Percentiles rank a stretch among this genome's conserved stretches.
phyloP scores from a whole-genome alignment of 2,888 invertebrate genomes.

The Athalia cordata region DNA sequence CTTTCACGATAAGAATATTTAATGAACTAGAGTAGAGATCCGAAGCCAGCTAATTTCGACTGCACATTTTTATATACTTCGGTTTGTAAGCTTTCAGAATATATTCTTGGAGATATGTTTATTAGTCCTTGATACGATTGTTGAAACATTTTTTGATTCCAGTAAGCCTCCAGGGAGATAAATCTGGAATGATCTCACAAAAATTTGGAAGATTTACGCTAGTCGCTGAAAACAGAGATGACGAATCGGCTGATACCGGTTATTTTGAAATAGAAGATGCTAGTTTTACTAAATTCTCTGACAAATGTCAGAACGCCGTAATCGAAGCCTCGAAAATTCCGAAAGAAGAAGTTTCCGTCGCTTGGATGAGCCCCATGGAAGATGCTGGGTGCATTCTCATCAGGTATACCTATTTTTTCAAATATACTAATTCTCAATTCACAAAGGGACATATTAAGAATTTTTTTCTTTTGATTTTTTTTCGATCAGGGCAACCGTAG shows the following conservation, averaged over 20 bases:
- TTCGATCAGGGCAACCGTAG: conserved; percentile 85
- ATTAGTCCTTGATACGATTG: not conserved
- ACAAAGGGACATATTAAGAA: too few relatives aligned
- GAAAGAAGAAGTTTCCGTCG: conserved; percentile 89
- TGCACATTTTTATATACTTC: too few relatives aligned
- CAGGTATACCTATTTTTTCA: conserved; percentile 75
- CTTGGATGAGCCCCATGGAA: conserved; percentile 92
- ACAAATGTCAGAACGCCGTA: conserved; percentile 89
- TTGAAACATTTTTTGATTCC: conserved; percentile 51
- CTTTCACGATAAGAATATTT: too few relatives aligned
- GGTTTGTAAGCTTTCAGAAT: too few relatives aligned
- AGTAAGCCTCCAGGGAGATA: conserved; percentile 83
- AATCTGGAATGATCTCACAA: conserved; percentile 80
- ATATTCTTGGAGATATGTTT: not conserved
- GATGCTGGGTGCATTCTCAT: conserved; percentile 92
- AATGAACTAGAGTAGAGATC: too few relatives aligned
- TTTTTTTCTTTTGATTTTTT: not conserved
- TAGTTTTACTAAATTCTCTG: conserved; percentile 82
- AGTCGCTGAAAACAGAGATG: conserved; percentile 81
- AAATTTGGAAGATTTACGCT: conserved; percentile 89
- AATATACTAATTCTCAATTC: too few relatives aligned
- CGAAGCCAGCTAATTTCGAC: too few relatives aligned
- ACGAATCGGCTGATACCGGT: conserved; percentile 68
- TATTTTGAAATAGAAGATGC: conserved; percentile 73
- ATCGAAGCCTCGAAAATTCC: conserved; percentile 86